Conservation (phyloP, 2,888 invertebrate species). For the Pristionchus mayeri region DNA sequence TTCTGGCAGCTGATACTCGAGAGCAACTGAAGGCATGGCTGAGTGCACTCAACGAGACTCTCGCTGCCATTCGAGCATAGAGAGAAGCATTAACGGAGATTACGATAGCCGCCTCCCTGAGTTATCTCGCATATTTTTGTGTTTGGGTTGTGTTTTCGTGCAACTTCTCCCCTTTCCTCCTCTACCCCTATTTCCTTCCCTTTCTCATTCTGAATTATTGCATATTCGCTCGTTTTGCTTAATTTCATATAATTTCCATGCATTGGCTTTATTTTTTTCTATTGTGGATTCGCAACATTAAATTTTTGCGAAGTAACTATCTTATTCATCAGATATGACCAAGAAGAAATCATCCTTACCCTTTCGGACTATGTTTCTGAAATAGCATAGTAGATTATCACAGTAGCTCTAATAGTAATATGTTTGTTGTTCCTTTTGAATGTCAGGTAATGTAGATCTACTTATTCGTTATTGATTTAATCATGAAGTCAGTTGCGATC, state of each 20-base stretch:
- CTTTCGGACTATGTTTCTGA: neutral
- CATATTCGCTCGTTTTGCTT: neutral
- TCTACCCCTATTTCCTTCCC: neutral
- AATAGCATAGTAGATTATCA: constrained; percentile 14
- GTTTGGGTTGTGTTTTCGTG: too few relatives aligned
- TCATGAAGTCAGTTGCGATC: neutral
- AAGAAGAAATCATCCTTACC: neutral
- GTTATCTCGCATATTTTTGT: too few relatives aligned
- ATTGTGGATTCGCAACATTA: too few relatives aligned
- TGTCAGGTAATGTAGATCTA: neutral
- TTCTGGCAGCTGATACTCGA: constrained; percentile 61
- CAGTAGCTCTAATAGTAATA: neutral
- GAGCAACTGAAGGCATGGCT: constrained; percentile 60
- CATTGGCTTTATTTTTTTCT: neutral
- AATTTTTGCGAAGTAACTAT: too few relatives aligned
- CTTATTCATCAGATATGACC: neutral
- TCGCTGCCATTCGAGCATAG: constrained; percentile 57
- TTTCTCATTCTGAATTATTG: neutral
- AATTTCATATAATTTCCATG: neutral
- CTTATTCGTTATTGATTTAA: constrained; percentile 5
- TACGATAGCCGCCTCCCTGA: neutral
- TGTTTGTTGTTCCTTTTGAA: neutral
- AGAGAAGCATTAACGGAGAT: neutral
- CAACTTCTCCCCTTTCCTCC: neutral
- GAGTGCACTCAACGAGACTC: constrained; percentile 61